Conservation (phyloP, 1,140 invertebrate genomes). For the Arion vulgaris region DNA sequence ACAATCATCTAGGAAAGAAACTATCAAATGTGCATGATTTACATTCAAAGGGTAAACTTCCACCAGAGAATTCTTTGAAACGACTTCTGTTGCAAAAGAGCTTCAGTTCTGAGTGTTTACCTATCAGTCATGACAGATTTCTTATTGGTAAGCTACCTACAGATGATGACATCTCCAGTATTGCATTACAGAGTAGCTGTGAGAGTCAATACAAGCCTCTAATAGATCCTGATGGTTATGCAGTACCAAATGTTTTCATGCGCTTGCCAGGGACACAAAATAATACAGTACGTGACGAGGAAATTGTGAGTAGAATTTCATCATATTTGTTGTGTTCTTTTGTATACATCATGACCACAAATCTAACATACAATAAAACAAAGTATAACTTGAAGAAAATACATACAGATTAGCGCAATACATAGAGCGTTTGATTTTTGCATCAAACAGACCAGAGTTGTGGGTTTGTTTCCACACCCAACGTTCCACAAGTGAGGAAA, state of each 20-base stretch:
- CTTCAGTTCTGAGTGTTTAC: conserved; percentile 48
- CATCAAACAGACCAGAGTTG: no score
- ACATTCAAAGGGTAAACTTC: conserved; percentile 26
- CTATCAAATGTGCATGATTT: neutral
- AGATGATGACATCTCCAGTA: neutral
- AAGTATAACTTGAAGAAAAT: no score
- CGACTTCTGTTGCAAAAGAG: conserved; percentile 48
- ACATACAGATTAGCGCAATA: no score
- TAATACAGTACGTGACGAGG: neutral
- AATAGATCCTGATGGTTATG: conserved; percentile 56
- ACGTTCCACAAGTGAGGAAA: no score
- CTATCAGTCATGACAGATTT: conserved; percentile 25
- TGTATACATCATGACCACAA: no score
- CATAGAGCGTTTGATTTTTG: no score
- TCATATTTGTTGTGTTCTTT: no score
- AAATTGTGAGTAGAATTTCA: conserved; percentile 25
- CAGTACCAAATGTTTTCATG: conserved; percentile 52
- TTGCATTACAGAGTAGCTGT: neutral
- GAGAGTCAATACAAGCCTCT: conserved; percentile 43
- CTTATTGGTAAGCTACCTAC: neutral
- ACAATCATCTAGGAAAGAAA: neutral
- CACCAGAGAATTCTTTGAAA: neutral
- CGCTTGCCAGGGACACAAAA: conserved; percentile 6
- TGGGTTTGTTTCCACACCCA: no score
- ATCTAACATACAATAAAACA: no score